Conservation (phyloP, 2,888 invertebrate species). For the Idaea aversata region DNA sequence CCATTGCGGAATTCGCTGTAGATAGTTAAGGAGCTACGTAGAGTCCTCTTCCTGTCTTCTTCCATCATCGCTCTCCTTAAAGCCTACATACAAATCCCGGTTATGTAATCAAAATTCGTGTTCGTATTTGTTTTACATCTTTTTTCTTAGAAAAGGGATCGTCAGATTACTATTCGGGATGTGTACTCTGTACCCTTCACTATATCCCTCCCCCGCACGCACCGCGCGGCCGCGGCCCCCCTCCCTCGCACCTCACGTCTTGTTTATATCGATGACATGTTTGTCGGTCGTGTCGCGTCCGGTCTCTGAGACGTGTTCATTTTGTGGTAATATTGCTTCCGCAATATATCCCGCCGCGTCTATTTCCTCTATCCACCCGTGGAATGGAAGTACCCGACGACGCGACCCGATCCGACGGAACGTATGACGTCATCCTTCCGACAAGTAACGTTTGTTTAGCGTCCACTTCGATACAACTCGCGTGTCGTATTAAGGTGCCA, state of each 20-base stretch:
- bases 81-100: constrained; percentile 8
- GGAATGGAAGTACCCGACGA: constrained; percentile 12
- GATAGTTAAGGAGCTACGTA: constrained; percentile 63
- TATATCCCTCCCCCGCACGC: constrained; percentile 15
- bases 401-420: constrained; percentile 9
- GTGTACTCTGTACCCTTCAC: constrained; percentile 20
- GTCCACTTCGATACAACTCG: constrained; percentile 57
- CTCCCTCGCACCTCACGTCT: constrained; percentile 48
- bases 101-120: constrained; percentile 4
- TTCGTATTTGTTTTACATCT: not conserved
- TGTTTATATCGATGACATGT: constrained; percentile 30
- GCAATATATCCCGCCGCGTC: constrained; percentile 8
- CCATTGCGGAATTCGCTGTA: constrained; percentile 66
- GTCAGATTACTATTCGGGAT: constrained; percentile 12
- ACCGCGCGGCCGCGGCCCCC: constrained; percentile 36
- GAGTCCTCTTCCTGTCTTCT: constrained; percentile 30
- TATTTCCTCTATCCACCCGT: constrained; percentile 18
- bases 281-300: constrained; percentile 19
- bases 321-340: constrained; percentile 20
- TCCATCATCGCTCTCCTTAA: constrained; percentile 20
- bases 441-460: constrained; percentile 39
- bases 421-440: not conserved
- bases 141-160: constrained; percentile 3
- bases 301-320: constrained; percentile 10
- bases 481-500: constrained; percentile 68